Evolutionary conservation across 2,797 vertebrate species (phyloP).

Genomic region (Pangasius mekongensis): DNA sequence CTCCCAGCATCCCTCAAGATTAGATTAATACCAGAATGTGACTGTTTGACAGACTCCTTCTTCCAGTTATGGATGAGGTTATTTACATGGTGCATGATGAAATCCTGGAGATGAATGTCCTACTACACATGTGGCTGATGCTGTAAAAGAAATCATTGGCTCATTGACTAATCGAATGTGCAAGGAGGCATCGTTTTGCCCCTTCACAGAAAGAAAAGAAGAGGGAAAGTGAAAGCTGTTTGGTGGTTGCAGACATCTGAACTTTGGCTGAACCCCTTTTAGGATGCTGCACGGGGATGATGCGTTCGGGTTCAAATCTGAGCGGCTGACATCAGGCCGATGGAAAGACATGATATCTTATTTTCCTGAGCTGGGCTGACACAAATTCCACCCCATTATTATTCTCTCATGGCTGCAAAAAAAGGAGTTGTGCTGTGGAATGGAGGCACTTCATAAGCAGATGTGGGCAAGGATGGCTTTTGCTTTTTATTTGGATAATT

Average conservation of each 20-base stretch:
- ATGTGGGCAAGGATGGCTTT: conserved; percentile 78
- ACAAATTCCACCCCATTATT: conserved; percentile 93
- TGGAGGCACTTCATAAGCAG: conserved; percentile 80
- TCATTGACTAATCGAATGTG: conserved; percentile 40
- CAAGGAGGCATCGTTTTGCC: conserved; percentile 36
- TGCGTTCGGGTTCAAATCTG: conserved; percentile 88
- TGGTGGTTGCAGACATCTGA: conserved; percentile 86
- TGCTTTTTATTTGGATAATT: conserved; percentile 88
- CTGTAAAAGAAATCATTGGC: conserved; percentile 35
- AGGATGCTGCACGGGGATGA: conserved; percentile 84
- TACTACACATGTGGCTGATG: conserved; percentile 43
- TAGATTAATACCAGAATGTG: conserved; percentile 46
- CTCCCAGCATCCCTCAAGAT: conserved; percentile 32
- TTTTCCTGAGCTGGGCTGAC: conserved; percentile 93
- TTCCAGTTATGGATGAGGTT: conserved; percentile 48
- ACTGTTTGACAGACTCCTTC: conserved; percentile 46
- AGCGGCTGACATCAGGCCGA: conserved; percentile 93
- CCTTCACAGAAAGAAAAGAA: conserved; percentile 34
- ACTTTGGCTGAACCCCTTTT: conserved; percentile 92
- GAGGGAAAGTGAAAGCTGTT: conserved; percentile 74
- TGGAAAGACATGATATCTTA: conserved; percentile 99
- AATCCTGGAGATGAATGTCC: conserved; percentile 43
- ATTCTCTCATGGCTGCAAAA: conserved; percentile 85
- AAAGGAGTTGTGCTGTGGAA: conserved; percentile 71
- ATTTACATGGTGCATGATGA: conserved; percentile 50